These are phyloP conservation scores for Propithecus coquereli DNA, from an alignment of 2,113 vertebrate species.

Conservation along the genomic window DNA sequence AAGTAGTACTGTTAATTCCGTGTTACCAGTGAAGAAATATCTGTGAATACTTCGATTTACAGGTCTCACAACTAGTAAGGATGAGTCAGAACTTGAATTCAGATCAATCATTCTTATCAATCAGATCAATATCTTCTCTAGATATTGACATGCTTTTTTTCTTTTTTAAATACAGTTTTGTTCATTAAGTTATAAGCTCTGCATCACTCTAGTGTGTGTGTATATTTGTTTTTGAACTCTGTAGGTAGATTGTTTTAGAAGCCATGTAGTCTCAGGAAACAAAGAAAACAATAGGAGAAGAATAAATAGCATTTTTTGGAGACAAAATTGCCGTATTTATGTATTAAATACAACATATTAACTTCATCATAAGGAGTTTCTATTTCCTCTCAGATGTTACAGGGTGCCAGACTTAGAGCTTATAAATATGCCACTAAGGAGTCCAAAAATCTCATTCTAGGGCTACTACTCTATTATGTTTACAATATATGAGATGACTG, in stretches of 20 bases:
- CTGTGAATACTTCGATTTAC: not conserved
- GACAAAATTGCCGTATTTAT: not conserved
- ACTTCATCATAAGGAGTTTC: not conserved
- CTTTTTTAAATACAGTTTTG: not conserved
- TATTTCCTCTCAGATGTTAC: not conserved
- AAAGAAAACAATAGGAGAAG: not conserved
- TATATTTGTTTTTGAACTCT: not conserved
- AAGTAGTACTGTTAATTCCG: not conserved
- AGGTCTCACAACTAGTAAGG: not conserved
- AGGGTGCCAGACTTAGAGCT: not conserved
- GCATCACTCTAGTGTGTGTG: not conserved
- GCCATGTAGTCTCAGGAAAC: not conserved
- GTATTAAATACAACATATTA: not conserved
- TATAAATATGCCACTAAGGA: conserved; percentile 20
- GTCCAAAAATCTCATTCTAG: not conserved
- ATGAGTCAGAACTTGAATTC: not conserved
- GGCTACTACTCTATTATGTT: not conserved
- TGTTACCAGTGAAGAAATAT: not conserved
- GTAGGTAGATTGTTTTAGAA: not conserved
- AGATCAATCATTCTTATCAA: not conserved
- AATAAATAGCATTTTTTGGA: not conserved
- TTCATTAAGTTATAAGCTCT: not conserved
- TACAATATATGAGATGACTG: conserved; percentile 37
- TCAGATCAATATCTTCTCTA: not conserved
- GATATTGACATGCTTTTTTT: not conserved